These are phyloP conservation scores for Aptenodytes forsteri DNA, from an alignment of 2,113 vertebrate species.

Conservation along the genomic window DNA sequence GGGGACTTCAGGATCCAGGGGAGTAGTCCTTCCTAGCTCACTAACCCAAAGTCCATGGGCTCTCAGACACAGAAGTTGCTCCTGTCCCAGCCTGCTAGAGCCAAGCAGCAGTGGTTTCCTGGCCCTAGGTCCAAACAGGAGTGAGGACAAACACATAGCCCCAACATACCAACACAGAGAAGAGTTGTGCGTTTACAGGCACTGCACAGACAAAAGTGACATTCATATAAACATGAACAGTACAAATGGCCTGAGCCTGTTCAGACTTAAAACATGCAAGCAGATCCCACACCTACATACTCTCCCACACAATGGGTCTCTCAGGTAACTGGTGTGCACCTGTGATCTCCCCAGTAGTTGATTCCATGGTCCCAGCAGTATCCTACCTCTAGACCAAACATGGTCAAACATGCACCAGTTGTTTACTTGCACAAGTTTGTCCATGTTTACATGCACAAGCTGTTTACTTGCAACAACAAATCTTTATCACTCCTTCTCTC, in stretches of 20 bases:
- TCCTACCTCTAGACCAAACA: too few relatives aligned
- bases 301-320: background rate
- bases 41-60: background rate
- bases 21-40: background rate
- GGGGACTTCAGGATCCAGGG: background rate
- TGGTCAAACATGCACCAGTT: too few relatives aligned
- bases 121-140: background rate
- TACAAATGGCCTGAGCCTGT: background rate
- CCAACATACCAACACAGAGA: background rate
- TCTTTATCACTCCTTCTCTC: background rate
- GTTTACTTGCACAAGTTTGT: background rate
- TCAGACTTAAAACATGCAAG: background rate
- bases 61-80: background rate
- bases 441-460: background rate
- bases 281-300: background rate
- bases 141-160: background rate
- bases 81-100: background rate
- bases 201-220: accelerated
- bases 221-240: background rate
- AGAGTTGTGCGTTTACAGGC: background rate
- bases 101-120: background rate
- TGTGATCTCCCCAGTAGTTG: too few relatives aligned
- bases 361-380: background rate
- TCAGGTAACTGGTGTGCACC: background rate
- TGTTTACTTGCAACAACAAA: background rate